Percentiles rank a stretch among this genome's conserved stretches.
These are phyloP conservation scores for Rhabdomys pumilio DNA, from an alignment of 2,797 vertebrate species.

Conservation along the genomic window DNA sequence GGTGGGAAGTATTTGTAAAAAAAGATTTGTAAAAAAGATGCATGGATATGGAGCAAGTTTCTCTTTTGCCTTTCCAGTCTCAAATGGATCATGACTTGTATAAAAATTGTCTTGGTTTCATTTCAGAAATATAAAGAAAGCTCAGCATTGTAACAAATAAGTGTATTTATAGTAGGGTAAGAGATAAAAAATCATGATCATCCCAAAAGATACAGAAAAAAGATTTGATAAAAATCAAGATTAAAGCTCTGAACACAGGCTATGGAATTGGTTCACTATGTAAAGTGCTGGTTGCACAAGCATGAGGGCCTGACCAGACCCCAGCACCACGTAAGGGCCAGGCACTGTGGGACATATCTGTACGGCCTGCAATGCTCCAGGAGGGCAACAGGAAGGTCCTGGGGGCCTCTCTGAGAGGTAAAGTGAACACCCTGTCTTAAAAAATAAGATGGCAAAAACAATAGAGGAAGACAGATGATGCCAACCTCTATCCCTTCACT, in stretches of 20 bases:
- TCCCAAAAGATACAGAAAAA: background rate
- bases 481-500: background rate
- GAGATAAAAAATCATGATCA: background rate
- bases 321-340: background rate
- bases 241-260: background rate
- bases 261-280: background rate
- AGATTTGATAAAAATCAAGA: background rate
- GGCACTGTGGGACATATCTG: too few relatives aligned
- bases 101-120: background rate
- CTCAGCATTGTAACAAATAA: background rate
- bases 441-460: background rate
- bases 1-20: background rate
- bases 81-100: background rate
- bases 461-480: background rate
- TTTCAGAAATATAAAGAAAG: background rate
- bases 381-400: background rate
- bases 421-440: background rate
- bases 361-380: background rate
- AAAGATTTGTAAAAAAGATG: background rate
- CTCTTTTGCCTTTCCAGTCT: background rate
- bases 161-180: background rate
- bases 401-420: background rate
- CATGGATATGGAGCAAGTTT: background rate
- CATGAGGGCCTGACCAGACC: background rate
- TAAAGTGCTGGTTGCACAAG: background rate